These are phyloP conservation scores for Thera britannica DNA, from an alignment of 2,888 invertebrate genomes.

Conservation along the genomic window DNA sequence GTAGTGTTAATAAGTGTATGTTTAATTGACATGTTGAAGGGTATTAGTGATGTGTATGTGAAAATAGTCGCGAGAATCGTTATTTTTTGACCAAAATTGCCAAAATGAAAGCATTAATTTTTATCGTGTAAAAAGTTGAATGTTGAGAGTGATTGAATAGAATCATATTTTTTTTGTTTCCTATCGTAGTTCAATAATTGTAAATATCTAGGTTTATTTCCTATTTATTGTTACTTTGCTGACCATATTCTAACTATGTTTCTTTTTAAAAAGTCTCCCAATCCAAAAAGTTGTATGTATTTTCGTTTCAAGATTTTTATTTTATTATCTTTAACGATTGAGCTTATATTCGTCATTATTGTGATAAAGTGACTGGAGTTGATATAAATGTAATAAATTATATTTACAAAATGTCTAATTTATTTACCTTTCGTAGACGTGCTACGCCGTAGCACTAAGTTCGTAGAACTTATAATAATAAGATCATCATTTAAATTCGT, in stretches of 20 bases:
- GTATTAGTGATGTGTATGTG: neutral
- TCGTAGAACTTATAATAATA: neutral
- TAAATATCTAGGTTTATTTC: too few species aligned
- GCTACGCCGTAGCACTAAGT: constrained; percentile 11
- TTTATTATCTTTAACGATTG: neutral
- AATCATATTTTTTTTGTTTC: neutral
- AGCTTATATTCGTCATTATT: constrained; percentile 38
- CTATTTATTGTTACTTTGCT: too few species aligned
- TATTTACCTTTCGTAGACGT: constrained; percentile 2
- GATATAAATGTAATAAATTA: constrained; percentile 27
- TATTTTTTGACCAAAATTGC: constrained; percentile 7
- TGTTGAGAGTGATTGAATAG: neutral
- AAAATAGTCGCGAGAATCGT: neutral
- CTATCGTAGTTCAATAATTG: too few species aligned
- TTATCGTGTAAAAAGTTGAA: neutral
- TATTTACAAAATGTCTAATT: constrained; percentile 15
- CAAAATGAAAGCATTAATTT: neutral
- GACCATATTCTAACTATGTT: too few species aligned
- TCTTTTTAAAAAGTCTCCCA: too few species aligned
- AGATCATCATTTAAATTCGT: too few species aligned
- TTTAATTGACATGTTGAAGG: neutral
- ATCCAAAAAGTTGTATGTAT: too few species aligned
- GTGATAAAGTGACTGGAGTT: constrained; percentile 37
- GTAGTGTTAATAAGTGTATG: neutral
- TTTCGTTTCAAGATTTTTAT: neutral